Percentiles rank a stretch among this genome's conserved stretches.
These are phyloP conservation scores for Gallinago undulata DNA, from an alignment of 2,113 vertebrate species.

Conservation along the genomic window DNA sequence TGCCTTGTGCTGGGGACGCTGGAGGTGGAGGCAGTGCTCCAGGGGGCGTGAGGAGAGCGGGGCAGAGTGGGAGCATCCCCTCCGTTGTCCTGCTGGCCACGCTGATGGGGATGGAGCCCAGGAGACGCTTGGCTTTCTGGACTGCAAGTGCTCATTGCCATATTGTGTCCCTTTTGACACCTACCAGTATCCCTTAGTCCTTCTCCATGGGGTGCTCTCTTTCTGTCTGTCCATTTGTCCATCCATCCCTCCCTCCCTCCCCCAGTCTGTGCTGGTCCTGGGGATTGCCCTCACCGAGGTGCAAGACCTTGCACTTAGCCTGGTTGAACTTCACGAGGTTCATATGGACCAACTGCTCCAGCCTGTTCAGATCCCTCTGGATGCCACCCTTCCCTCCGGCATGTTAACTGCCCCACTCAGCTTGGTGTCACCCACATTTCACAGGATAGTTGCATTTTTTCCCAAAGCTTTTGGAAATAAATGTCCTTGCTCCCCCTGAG, in stretches of 20 bases:
- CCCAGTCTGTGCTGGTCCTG: neutral
- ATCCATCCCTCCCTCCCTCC: too few species aligned
- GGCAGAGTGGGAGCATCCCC: neutral
- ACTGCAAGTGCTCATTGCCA: fast-evolving
- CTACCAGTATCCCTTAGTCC: neutral
- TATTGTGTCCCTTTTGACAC: neutral
- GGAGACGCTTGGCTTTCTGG: neutral
- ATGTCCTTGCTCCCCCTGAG: neutral
- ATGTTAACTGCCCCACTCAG: fast-evolving
- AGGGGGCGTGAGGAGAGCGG: fast-evolving
- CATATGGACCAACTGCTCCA: neutral
- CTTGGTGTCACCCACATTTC: neutral
- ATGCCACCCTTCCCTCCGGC: neutral
- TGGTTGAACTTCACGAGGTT: neutral
- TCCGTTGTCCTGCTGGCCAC: neutral
- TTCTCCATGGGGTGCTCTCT: neutral
- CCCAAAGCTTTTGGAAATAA: neutral
- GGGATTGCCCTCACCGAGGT: fast-evolving
- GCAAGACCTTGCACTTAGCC: neutral
- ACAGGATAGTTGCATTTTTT: neutral
- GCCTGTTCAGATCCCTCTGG: neutral
- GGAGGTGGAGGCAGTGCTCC: neutral
- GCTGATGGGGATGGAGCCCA: neutral
- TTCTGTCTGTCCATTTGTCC: neutral
- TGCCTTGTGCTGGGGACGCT: neutral